These are phyloP conservation scores for Leiothrix lutea DNA, from an alignment of 2,113 vertebrate genomes.

Conservation along the genomic window DNA sequence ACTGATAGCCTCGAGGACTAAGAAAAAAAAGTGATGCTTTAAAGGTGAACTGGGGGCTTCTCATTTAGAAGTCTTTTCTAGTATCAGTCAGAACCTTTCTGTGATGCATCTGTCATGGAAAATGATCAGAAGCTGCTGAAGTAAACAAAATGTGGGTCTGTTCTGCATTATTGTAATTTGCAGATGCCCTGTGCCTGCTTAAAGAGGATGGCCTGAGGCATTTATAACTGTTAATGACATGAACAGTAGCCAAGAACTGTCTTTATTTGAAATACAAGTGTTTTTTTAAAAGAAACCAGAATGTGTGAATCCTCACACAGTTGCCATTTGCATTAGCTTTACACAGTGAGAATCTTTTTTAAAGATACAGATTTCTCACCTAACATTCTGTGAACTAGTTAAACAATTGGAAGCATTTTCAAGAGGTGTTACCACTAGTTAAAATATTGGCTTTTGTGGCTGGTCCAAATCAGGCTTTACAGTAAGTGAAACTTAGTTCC, in stretches of 20 bases:
- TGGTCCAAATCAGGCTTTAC: background rate
- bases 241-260: slow-evolving; percentile 22
- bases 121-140: slow-evolving; percentile 30
- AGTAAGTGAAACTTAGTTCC: background rate
- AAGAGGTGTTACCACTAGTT: background rate
- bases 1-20: background rate
- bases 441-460: background rate
- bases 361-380: background rate
- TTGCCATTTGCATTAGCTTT: background rate
- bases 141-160: slow-evolving; percentile 33
- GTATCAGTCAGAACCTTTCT: background rate
- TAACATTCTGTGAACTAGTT: background rate
- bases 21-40: background rate
- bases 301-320: background rate
- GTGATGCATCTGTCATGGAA: background rate
- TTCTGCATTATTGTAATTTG: slow-evolving; percentile 42
- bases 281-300: slow-evolving; percentile 6
- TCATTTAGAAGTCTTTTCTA: background rate
- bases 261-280: slow-evolving; percentile 9
- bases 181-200: background rate
- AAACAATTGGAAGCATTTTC: background rate
- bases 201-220: background rate
- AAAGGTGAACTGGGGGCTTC: background rate
- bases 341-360: background rate
- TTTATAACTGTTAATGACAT: slow-evolving; percentile 23